Percentiles rank a stretch among this genome's conserved stretches.
These are phyloP conservation scores for Ashinkailepas kermadecensis DNA, from an alignment of 2,888 invertebrate species.

Conservation along the genomic window DNA sequence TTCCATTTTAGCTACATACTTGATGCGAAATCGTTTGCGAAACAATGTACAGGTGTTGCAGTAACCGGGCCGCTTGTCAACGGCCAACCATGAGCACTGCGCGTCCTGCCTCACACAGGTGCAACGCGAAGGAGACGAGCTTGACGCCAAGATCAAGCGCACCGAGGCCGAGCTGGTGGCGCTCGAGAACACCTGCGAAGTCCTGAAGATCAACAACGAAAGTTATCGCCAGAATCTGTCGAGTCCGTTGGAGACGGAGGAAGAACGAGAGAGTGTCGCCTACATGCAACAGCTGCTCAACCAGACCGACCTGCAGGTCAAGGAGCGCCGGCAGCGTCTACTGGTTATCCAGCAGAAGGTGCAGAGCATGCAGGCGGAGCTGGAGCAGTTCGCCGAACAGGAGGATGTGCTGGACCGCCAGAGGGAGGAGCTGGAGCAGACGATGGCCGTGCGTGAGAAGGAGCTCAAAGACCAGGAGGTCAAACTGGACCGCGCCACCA, in stretches of 20 bases:
- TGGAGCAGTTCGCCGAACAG: background rate
- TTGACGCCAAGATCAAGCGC: background rate
- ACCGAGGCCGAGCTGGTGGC: conserved; percentile 13
- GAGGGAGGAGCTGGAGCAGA: background rate
- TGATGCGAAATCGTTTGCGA: too few species aligned
- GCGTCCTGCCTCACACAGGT: background rate
- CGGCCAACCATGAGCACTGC: too few species aligned
- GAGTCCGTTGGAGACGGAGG: background rate
- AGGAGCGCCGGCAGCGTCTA: background rate
- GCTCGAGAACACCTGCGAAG: conserved; percentile 8
- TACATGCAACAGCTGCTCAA: background rate
- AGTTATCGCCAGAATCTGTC: background rate
- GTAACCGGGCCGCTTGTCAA: too few species aligned
- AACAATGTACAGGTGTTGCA: too few species aligned
- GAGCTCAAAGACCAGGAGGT: conserved; percentile 11
- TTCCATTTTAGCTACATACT: too few species aligned
- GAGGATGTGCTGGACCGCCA: background rate
- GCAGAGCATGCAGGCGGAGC: background rate
- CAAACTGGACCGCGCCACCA: background rate
- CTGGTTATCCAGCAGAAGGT: background rate
- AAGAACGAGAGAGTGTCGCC: background rate
- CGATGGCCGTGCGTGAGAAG: background rate
- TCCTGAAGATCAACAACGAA: background rate
- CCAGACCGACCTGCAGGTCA: background rate
- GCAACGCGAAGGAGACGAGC: background rate